Base-by-base conservation (phyloP, 2,888 invertebrate genomes). In the Poecilus cupreus region DNA sequence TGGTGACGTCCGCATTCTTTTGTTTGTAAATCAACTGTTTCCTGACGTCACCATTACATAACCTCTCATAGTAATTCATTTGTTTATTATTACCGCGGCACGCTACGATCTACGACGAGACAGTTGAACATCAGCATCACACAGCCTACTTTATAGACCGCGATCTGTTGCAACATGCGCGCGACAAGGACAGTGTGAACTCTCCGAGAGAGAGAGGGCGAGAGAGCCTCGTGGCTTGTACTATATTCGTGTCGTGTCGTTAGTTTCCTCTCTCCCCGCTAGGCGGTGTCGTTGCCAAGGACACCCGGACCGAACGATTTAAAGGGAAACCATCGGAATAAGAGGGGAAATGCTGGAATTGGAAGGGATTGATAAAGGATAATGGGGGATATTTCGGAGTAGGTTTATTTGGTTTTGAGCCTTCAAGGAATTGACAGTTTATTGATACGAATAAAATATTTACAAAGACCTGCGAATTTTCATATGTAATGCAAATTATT, bases 211-310 rank as follows among this genome's bases (percentile, higher is more conserved):
- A 24, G 60, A 60, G 60, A 60, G 8, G 32, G 60, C n/a, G n/a
- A 26, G 13, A 26, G 5, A 54, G 20, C 54, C 26, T 68, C 64
- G 64, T 37, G 64, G 64, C 64, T 68, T 68, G 64, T 68, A 68
- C 64, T 68, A 68, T 68, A 68, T 68, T 68, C 64, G 37, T 68
- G 64, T 37, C 64, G 64, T 68, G 64, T 39, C 54, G 54, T 54
- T 5, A 32, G 18, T 37, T 51, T 16, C 32, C 37, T 37, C 37
- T 32, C 18, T 5, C 64, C 37, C 37, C 64, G 51, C 51, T 16
- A 51, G 51, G 18, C 8, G 51, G 16, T 51, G 51, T 37, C 64
- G 64, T 13, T 60, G 64, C 64, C 64, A 68, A 68, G 64, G 64
- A 68, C 64, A 37, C 18, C 13, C 13, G 5, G 13, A 32, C 32